These are phyloP conservation scores for Sorex maritimensis DNA, from an alignment of 2,797 vertebrate genomes.

Conservation along the genomic window DNA sequence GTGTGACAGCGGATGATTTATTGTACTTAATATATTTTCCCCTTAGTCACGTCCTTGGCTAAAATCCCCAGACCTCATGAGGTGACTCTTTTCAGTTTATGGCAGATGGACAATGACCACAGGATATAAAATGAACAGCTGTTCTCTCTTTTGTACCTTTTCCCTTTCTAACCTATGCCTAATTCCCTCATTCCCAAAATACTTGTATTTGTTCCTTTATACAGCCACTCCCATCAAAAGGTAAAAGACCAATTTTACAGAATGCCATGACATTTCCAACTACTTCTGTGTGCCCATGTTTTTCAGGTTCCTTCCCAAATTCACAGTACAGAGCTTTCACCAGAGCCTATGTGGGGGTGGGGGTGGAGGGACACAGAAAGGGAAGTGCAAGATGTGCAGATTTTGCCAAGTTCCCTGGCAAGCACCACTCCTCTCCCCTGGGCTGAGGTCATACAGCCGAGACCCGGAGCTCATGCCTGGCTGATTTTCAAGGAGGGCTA, in stretches of 20 bases:
- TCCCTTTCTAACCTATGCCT: conserved; percentile 28
- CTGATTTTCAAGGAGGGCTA: conserved; percentile 34
- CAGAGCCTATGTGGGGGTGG: neutral
- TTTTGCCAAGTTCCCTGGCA: conserved; percentile 64
- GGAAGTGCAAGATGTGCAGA: conserved; percentile 25
- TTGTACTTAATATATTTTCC: conserved; percentile 63
- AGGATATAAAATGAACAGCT: conserved; percentile 81
- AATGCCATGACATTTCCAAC: neutral
- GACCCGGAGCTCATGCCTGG: neutral
- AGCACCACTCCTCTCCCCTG: neutral
- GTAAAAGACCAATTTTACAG: neutral
- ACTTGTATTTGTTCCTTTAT: conserved; percentile 22
- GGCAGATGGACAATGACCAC: conserved; percentile 83
- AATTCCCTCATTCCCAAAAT: conserved; percentile 62
- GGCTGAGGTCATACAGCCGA: neutral
- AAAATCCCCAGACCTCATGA: conserved; percentile 66
- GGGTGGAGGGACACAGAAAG: conserved; percentile 6
- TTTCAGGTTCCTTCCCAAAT: conserved; percentile 37
- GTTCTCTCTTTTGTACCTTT: conserved; percentile 60
- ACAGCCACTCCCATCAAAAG: neutral
- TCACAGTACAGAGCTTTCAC: neutral
- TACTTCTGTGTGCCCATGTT: neutral
- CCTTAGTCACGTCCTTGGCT: conserved; percentile 73
- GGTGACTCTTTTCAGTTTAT: conserved; percentile 60
- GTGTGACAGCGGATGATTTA: conserved; percentile 70